Conservation (phyloP, 2,113 vertebrate genomes). For the Acinonyx jubatus region DNA sequence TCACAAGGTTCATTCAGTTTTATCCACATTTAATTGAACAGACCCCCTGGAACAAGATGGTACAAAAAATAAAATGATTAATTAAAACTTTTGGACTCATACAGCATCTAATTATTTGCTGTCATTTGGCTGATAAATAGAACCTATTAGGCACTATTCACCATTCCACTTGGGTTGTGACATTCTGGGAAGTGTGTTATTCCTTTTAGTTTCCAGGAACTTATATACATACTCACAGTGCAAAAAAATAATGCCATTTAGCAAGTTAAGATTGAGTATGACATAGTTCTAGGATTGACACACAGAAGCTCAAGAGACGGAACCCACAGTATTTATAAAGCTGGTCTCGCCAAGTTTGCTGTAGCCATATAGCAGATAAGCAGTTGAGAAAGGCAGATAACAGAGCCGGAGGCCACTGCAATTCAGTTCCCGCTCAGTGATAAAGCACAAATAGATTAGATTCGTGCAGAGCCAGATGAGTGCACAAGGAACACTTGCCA, state of each 20-base stretch:
- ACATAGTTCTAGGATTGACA: constrained; percentile 75
- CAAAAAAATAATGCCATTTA: constrained; percentile 63
- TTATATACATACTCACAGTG: constrained; percentile 14
- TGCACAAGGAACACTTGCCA: constrained; percentile 78
- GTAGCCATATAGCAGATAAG: constrained; percentile 80
- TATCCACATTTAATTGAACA: not conserved
- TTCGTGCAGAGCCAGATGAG: constrained; percentile 80
- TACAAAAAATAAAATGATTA: not conserved
- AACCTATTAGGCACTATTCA: not conserved
- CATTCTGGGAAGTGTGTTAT: not conserved
- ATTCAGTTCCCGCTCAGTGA: constrained; percentile 80
- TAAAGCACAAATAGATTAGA: constrained; percentile 84
- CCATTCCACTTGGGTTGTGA: constrained; percentile 34
- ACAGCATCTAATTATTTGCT: constrained; percentile 8
- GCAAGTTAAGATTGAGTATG: constrained; percentile 78
- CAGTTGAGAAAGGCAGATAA: constrained; percentile 77
- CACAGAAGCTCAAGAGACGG: constrained; percentile 76
- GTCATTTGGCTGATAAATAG: constrained; percentile 12
- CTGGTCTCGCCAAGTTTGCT: constrained; percentile 65
- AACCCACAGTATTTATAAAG: constrained; percentile 81
- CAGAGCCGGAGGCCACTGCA: constrained; percentile 69
- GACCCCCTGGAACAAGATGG: not conserved
- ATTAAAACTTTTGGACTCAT: not conserved
- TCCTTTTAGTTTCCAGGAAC: constrained; percentile 8
- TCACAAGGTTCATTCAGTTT: not conserved